These are phyloP conservation scores for Amphipyra berbera DNA, from an alignment of 2,888 invertebrate genomes.

Conservation along the genomic window DNA sequence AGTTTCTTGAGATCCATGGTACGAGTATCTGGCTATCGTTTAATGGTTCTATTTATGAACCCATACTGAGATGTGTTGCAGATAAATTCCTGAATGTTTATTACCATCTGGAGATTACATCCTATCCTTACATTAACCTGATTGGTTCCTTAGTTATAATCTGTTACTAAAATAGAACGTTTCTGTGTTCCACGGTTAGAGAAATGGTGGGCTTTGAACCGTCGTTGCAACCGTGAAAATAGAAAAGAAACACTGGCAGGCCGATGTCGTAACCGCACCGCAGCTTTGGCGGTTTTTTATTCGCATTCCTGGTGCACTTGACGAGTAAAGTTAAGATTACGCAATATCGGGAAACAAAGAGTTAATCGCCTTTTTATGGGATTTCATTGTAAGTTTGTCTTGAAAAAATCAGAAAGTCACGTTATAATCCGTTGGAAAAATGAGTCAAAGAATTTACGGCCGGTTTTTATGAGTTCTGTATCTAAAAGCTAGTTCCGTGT, in stretches of 20 bases:
- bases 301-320: conserved; percentile 65
- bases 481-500: conserved; percentile 64
- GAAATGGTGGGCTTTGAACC: conserved; percentile 55
- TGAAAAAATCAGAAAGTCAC: conserved; percentile 14
- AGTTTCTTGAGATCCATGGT: conserved; percentile 37
- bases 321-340: conserved; percentile 52
- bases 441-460: conserved; percentile 12
- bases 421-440: conserved; percentile 19
- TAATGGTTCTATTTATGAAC: conserved; percentile 33
- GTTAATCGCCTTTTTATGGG: conserved; percentile 11
- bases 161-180: conserved; percentile 48
- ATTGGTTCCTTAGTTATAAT: conserved; percentile 47
- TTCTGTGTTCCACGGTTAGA: conserved; percentile 37
- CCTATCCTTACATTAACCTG: conserved; percentile 30
- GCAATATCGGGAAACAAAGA: conserved; percentile 52
- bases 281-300: conserved; percentile 67
- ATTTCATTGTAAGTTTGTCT: conserved; percentile 6
- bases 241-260: conserved; percentile 47
- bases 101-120: conserved; percentile 37
- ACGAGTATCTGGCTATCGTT: conserved; percentile 15
- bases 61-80: conserved; percentile 17
- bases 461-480: conserved; percentile 12
- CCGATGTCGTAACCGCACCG: conserved; percentile 53
- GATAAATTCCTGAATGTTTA: conserved; percentile 37
- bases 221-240: conserved; percentile 57